Evolutionary conservation across 2,113 vertebrate species (phyloP), one percentile per base, ranked within the genome.

Genomic region (Nyctereutes procyonoides): DNA sequence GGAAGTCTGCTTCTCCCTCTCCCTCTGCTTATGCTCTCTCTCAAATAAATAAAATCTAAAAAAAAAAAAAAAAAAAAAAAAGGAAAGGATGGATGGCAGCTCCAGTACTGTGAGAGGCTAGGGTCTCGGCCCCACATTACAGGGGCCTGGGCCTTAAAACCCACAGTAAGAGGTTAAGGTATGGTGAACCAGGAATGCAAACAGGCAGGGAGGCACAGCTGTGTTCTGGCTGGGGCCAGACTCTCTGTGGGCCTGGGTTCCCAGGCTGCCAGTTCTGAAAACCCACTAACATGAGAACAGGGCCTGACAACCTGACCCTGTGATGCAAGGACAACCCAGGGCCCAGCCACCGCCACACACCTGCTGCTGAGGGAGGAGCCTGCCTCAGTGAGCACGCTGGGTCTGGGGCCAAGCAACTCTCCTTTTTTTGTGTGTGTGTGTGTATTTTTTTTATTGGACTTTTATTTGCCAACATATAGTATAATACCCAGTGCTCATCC

Each of bases 281-380:
- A 63, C 13, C 65, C 20, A 63, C 28, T n/a, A 73, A 51, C 8
- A 26, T 4, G 24, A 83, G 20, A 86, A 56, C 51, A n/a, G 0
- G 43, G 63, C 30, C 8, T n/a, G 30, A 48, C 14, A 32, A 19
- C 53, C 67, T 7, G 14, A 58, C 53, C 28, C 12, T 3, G 0
- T 28, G 43, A 48, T 12, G 5, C 51, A 56, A 30, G 43, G 38
- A 63, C 35, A 14, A 32, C 28, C 48, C 10, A 26, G 16, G 2
- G 16, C 48, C 8, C 11, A 38, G 43, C 30, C 0, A 12, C 1
- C 0, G 5, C 32, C 48, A n/a, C 55, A 67, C 0, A 60, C 58
- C 48, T 60, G 22, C 30, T 60, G 69, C 85, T 81, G 60, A 14
- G 79, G 13, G 65, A 28, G 86, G 2, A 15, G 80, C 35, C 48